These are phyloP conservation scores for Blastobasis lacticolella DNA, from an alignment of 2,888 invertebrate species.

Conservation along the genomic window DNA sequence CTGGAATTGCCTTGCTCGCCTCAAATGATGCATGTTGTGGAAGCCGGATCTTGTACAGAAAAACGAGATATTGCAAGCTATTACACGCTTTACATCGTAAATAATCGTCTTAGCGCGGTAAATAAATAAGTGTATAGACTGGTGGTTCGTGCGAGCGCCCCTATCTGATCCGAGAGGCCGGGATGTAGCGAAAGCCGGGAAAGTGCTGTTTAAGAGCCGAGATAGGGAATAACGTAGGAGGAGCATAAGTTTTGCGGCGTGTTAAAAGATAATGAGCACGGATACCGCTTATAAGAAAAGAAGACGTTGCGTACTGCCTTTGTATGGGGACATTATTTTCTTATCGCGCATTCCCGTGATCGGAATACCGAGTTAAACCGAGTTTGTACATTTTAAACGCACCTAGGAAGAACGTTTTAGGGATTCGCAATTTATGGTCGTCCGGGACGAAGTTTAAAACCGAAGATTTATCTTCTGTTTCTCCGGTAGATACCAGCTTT, in stretches of 20 bases:
- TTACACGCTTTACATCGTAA: constrained; percentile 65
- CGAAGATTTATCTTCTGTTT: constrained; percentile 53
- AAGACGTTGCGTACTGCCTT: constrained; percentile 51
- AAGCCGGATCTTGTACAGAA: constrained; percentile 44
- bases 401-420: constrained; percentile 45
- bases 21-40: constrained; percentile 56
- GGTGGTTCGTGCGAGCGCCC: constrained; percentile 39
- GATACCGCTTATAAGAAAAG: constrained; percentile 52
- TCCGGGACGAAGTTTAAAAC: constrained; percentile 45
- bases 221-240: constrained; percentile 57
- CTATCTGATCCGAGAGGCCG: constrained; percentile 59
- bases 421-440: constrained; percentile 53
- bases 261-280: constrained; percentile 67
- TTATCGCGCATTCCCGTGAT: constrained; percentile 44
- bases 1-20: constrained; percentile 36
- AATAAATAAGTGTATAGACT: constrained; percentile 66
- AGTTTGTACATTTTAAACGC: constrained; percentile 47
- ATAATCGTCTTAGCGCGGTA: constrained; percentile 63
- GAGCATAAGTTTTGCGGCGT: constrained; percentile 60
- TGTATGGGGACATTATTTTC: constrained; percentile 51
- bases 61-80: constrained; percentile 59
- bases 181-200: constrained; percentile 51
- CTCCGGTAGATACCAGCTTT: constrained; percentile 36
- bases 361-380: constrained; percentile 33
- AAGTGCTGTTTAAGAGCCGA: constrained; percentile 61